Base-by-base conservation (phyloP, 1,140 invertebrate genomes). In the Drosophila ercepeae region DNA sequence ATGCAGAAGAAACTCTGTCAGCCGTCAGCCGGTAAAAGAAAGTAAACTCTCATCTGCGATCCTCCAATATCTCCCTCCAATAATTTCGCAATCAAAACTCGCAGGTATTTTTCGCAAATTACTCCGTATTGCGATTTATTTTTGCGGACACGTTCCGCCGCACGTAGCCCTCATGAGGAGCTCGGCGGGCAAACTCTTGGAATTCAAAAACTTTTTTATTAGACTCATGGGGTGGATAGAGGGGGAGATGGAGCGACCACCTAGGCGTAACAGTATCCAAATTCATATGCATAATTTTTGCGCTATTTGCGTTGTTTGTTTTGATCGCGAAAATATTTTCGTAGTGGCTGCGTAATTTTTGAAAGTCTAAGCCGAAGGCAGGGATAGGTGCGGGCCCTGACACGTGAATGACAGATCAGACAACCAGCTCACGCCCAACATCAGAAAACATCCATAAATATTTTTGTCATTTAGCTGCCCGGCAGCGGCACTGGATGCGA, bases 391-490 rank as follows among this genome's bases (percentile, higher is more conserved):
- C 1, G 5, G 16, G 52, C 29, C 39, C 11, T 32, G 70, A 55
- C 52, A 67, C 39, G 52, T 70, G 71, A 67, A 51, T 84, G 75
- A 71, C 34, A 72, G 79, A 88, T 88, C 78, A 69, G 45, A 72
- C 42, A 86, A 65, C 48, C 81, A 76, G 36, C 67, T 81, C 82
- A 86, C 79, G 79, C 52, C 61, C 79, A 78, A 53, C 70, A 78
- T 70, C 52, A 65, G 55, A 73, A 81, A 76, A 76, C 76, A 81
- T 86, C 81, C 77, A 88, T 86, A 86, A 86, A 86, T 86, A 86
- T 86, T 88, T 86, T 86, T 81, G 82, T 86, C 81, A 72, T 86
- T 64, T 84, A 71, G 54, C 58, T 53, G 48, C 42, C 55, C 27
- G 50, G 55, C 42, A 49, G 54, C 14, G 32, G 68, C 51, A 63